These are phyloP conservation scores for Leptodactylus fuscus DNA, from an alignment of 2,113 vertebrate genomes.

Conservation along the genomic window DNA sequence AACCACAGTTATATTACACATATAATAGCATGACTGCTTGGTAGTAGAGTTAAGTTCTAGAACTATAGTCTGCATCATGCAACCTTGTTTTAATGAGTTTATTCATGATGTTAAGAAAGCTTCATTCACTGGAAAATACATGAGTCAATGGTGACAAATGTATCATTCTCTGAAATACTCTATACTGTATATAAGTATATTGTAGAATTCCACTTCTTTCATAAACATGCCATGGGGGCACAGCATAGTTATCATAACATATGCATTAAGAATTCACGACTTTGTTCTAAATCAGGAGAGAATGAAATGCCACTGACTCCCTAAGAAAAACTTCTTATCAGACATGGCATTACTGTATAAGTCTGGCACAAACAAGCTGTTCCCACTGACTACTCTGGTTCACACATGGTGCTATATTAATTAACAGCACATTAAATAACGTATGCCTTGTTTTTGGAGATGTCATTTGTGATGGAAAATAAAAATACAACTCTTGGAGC, in stretches of 20 bases:
- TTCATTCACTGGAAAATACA: neutral
- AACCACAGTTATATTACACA: neutral
- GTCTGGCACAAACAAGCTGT: constrained; percentile 25
- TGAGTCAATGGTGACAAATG: neutral
- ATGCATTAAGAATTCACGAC: constrained; percentile 12
- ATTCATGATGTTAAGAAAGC: neutral
- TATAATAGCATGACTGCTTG: neutral
- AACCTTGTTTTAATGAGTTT: too few relatives aligned
- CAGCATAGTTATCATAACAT: neutral
- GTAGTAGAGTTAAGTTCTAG: neutral
- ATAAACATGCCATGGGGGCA: neutral
- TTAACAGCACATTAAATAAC: constrained; percentile 18
- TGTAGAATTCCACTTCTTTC: neutral
- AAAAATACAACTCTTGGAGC: neutral
- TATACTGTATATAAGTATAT: neutral
- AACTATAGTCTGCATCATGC: too few relatives aligned
- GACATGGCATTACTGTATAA: constrained; percentile 22
- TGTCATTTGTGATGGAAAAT: neutral
- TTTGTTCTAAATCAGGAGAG: neutral
- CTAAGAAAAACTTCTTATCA: constrained; percentile 8
- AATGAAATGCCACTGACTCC: neutral
- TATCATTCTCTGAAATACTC: neutral
- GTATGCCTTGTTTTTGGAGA: neutral
- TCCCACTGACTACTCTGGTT: constrained; percentile 13
- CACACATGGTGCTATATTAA: constrained; percentile 32